Conservation (phyloP, 1,140 invertebrate genomes). For the Rhynchophorus ferrugineus region DNA sequence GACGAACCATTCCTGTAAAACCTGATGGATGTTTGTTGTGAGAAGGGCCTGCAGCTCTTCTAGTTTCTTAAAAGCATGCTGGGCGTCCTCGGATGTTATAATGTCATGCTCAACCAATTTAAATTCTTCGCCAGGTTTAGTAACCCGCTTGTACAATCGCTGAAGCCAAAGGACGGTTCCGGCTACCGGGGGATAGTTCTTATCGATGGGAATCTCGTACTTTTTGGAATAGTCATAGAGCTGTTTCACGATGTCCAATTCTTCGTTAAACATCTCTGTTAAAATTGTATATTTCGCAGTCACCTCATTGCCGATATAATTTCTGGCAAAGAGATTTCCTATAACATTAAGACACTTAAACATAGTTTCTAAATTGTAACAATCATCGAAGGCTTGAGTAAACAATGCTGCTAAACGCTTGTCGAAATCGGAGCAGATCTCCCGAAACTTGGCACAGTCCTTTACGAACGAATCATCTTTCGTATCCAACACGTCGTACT, state of each 20-base stretch:
- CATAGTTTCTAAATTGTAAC: constrained; percentile 57
- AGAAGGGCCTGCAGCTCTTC: constrained; percentile 39
- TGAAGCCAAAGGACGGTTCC: constrained; percentile 64
- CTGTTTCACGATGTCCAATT: constrained; percentile 58
- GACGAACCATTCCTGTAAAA: constrained; percentile 39
- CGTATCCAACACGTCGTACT: constrained; percentile 62
- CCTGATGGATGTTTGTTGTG: constrained; percentile 31
- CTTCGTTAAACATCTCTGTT: constrained; percentile 51
- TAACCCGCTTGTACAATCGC: constrained; percentile 56
- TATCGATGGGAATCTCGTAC: constrained; percentile 50
- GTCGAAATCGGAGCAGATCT: constrained; percentile 58
- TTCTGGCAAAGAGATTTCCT: constrained; percentile 62
- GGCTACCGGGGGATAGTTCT: constrained; percentile 64
- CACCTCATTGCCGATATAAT: constrained; percentile 60
- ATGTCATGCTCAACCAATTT: constrained; percentile 47
- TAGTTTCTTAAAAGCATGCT: constrained; percentile 36
- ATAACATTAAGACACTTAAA: constrained; percentile 63
- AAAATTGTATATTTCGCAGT: constrained; percentile 51
- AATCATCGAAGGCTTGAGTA: constrained; percentile 68
- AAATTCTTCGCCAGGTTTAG: constrained; percentile 53
- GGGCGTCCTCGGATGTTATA: constrained; percentile 31
- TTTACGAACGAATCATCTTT: constrained; percentile 56
- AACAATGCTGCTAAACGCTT: constrained; percentile 66
- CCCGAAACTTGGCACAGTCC: constrained; percentile 54
- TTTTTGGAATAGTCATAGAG: constrained; percentile 45